Evolutionary conservation across 2,888 invertebrate genomes (phyloP), one percentile per base, ranked within the genome.

Genomic region (Stenchaetothrips biformis): DNA sequence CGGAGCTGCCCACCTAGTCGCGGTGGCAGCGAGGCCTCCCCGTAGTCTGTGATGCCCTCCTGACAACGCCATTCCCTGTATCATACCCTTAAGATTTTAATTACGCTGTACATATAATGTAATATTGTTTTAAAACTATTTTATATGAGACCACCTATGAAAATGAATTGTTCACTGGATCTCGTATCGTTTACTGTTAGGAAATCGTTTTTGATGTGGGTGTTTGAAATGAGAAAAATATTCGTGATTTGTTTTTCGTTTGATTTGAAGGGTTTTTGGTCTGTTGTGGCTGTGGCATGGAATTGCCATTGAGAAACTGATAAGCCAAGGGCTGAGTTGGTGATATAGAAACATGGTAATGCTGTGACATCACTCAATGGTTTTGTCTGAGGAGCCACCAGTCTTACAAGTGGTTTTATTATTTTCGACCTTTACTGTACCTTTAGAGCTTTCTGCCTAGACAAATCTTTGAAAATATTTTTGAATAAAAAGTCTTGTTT

Each of bases 31-130:
- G 25, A 74, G 67, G 59, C 59, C 59, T 53, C n/a, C 37, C 37
- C 37, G 37, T 74, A 74, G 67, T 74, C 67, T 74, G 67, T 74
- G 67, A 74, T 74, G 67, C 67, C 67, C 67, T 74, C 67, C 67
- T 74, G 67, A 74, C 67, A 74, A 74, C 67, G 67, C 67, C 67
- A 74, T 74, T 74, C 67, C 67, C 67, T 74, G 67, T 74, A 74
- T 74, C 21, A 74, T 74, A 74, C 25, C 59, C 59, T 74, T 25
- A 74, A 74, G 7, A 25, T 37, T 37, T 37, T 25, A 74, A 11
- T 74, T 67, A 67, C 67, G 21, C 11, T 74, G 67, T 74, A 74
- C 67, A 74, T 74, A 74, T 74, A 37, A 37, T 74, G 11, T 25
- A 25, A 74, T 74, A 74, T 74, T 74, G 67, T 74, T 25, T 74